Evolutionary conservation across 2,888 invertebrate species (phyloP).

Genomic region (Perizoma flavofasciatum): DNA sequence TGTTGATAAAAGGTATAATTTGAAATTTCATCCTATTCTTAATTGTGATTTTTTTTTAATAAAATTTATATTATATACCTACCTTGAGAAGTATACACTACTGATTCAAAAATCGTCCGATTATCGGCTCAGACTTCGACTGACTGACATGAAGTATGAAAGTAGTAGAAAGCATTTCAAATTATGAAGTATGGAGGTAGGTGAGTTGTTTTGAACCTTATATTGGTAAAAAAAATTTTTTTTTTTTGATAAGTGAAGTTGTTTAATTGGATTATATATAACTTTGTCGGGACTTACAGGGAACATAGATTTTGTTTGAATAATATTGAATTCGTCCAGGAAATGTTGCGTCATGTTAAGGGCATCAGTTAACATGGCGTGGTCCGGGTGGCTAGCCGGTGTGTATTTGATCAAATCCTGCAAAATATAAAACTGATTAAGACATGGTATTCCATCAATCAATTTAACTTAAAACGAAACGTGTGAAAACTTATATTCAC

Average conservation of each 20-base stretch:
- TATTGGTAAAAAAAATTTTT: no score
- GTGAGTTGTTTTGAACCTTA: no score
- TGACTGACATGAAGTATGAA: no score
- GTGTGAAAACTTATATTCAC: no score
- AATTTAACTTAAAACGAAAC: neutral
- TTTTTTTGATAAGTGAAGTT: neutral
- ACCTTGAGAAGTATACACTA: no score
- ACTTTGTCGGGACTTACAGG: conserved; percentile 82
- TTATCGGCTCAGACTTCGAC: no score
- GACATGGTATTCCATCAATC: neutral
- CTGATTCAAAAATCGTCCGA: no score
- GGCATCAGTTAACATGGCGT: conserved; percentile 90
- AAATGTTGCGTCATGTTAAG: conserved; percentile 94
- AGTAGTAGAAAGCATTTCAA: no score
- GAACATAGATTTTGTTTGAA: conserved; percentile 92
- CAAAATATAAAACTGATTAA: conserved; percentile 36
- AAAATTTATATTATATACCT: no score
- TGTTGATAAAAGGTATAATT: neutral
- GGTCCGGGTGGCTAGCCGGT: conserved; percentile 90
- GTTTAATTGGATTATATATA: neutral
- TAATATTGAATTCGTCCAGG: conserved; percentile 95
- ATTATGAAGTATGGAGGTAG: no score
- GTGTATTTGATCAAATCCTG: conserved; percentile 92
- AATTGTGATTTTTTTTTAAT: no score
- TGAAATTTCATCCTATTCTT: neutral